These are phyloP conservation scores for Heliconius sara DNA, from an alignment of 2,888 invertebrate species.

Conservation along the genomic window DNA sequence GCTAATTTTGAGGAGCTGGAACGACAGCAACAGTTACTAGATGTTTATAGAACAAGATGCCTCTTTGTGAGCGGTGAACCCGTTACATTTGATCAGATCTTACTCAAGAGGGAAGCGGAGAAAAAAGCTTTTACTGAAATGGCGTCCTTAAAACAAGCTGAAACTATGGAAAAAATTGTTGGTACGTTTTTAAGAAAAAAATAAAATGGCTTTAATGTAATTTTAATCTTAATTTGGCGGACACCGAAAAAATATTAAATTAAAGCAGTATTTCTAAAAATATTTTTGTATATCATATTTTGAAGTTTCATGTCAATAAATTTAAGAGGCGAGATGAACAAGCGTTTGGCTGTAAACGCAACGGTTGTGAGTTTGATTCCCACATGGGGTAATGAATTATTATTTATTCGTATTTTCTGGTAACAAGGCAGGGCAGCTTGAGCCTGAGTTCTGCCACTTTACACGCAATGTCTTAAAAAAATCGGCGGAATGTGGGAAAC, in stretches of 20 bases:
- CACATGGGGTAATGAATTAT: no score
- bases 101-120: constrained; percentile 75
- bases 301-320: no score
- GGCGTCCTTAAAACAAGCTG: constrained; percentile 79
- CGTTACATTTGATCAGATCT: constrained; percentile 78
- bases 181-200: constrained; percentile 30
- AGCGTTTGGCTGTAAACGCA: no score
- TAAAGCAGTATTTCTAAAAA: no score
- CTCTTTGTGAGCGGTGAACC: constrained; percentile 79
- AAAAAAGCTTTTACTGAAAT: constrained; percentile 80
- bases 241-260: not conserved
- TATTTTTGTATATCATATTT: no score
- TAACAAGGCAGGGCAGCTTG: no score
- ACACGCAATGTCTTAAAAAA: no score
- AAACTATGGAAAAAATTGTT: constrained; percentile 74
- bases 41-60: constrained; percentile 80
- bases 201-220: not conserved
- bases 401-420: no score
- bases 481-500: no score
- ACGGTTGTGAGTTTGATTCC: no score
- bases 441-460: no score
- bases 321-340: no score
- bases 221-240: not conserved
- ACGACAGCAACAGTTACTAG: constrained; percentile 76
- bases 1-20: constrained; percentile 77